Evolutionary conservation across 2,888 invertebrate species (phyloP).

Genomic region (Acleris sparsana): DNA sequence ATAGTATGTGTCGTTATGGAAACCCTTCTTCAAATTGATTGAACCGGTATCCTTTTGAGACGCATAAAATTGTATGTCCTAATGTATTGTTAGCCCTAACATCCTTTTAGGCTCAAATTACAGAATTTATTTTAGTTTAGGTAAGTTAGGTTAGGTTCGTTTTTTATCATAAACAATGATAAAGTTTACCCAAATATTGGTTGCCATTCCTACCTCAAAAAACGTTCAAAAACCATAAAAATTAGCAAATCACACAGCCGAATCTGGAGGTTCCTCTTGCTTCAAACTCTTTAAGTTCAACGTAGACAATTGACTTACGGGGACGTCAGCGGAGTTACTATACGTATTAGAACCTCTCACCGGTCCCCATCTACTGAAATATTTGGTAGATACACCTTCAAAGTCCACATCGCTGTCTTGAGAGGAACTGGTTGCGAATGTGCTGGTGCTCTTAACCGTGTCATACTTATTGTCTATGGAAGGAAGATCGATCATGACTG

Average conservation of each 20-base stretch:
- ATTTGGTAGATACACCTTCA: slow-evolving; percentile 41
- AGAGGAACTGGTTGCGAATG: slow-evolving; percentile 48
- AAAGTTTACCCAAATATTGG: background rate
- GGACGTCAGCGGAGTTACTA: slow-evolving; percentile 56
- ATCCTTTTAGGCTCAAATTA: too few relatives aligned
- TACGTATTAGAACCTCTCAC: slow-evolving; percentile 81
- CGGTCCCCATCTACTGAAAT: slow-evolving; percentile 77
- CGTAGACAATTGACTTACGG: slow-evolving; percentile 73
- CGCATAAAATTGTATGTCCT: too few relatives aligned
- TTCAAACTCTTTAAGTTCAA: slow-evolving; percentile 62
- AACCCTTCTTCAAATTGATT: too few relatives aligned
- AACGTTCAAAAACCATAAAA: background rate
- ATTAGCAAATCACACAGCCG: slow-evolving; percentile 51
- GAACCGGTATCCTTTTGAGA: too few relatives aligned
- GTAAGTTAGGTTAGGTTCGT: too few relatives aligned
- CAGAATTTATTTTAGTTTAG: too few relatives aligned
- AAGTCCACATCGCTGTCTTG: slow-evolving; percentile 48
- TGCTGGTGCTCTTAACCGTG: slow-evolving; percentile 57
- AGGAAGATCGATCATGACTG: slow-evolving; percentile 72
- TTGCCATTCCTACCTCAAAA: background rate
- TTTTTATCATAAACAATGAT: too few relatives aligned
- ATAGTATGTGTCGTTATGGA: too few relatives aligned
- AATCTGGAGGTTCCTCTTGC: slow-evolving; percentile 53
- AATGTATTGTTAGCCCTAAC: too few relatives aligned
- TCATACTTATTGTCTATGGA: slow-evolving; percentile 58